Conservation (phyloP, 2,113 vertebrate species). For the Perca fluviatilis region DNA sequence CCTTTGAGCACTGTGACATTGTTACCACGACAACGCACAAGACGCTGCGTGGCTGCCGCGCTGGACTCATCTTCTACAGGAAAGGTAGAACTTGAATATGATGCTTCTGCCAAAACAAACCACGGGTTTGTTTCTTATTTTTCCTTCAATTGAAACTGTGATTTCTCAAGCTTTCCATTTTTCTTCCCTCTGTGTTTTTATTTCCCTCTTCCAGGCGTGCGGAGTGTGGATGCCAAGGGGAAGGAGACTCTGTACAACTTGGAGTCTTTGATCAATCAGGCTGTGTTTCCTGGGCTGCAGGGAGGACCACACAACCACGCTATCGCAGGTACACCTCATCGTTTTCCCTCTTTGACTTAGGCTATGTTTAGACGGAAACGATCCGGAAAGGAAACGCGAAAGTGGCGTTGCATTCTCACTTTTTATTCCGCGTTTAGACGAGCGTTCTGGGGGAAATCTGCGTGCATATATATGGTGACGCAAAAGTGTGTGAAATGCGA, state of each 20-base stretch:
- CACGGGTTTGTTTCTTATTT: too few relatives aligned
- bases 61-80: slow-evolving; percentile 95
- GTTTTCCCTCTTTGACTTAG: not conserved
- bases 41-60: slow-evolving; percentile 94
- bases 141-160: not conserved
- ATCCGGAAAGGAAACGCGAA: too few relatives aligned
- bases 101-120: not conserved
- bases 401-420: too few relatives aligned
- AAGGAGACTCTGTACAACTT: slow-evolving; percentile 92
- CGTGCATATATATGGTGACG: too few relatives aligned
- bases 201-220: slow-evolving; percentile 82
- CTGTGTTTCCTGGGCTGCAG: slow-evolving; percentile 96
- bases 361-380: too few relatives aligned
- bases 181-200: not conserved
- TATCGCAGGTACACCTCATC: slow-evolving; percentile 89
- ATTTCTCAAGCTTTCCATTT: not conserved
- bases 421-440: too few relatives aligned
- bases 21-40: slow-evolving; percentile 98
- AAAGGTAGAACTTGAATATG: slow-evolving; percentile 84
- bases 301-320: slow-evolving; percentile 98
- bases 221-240: slow-evolving; percentile 92
- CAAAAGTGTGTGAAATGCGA: too few relatives aligned
- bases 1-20: slow-evolving; percentile 92
- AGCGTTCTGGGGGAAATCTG: too few relatives aligned
- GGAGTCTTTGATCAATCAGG: slow-evolving; percentile 94